These are phyloP conservation scores for Sorex maritimensis DNA, from an alignment of 2,797 vertebrate genomes.

Conservation along the genomic window DNA sequence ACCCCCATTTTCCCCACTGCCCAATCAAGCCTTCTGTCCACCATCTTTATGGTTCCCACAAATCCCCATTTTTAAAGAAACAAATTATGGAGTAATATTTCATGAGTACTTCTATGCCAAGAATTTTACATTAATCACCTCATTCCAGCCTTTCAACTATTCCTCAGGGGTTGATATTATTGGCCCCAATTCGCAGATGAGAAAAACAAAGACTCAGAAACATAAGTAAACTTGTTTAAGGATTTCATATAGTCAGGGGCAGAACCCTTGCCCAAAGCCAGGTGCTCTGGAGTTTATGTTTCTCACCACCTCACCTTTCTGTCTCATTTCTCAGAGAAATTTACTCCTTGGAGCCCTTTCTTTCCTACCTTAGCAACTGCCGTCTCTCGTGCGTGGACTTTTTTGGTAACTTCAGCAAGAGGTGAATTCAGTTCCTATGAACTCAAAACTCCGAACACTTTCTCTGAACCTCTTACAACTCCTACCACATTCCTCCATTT, in stretches of 20 bases:
- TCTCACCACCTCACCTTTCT: not conserved
- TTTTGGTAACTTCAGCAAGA: not conserved
- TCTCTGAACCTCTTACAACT: not conserved
- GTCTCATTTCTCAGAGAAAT: conserved; percentile 5
- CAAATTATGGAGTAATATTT: not conserved
- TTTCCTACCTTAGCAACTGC: not conserved
- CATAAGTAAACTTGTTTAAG: not conserved
- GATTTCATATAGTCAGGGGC: no score
- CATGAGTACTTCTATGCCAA: not conserved
- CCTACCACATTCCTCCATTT: not conserved
- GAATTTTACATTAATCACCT: not conserved
- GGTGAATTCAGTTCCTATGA: not conserved
- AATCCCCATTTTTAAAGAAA: conserved; percentile 7
- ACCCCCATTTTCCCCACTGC: not conserved
- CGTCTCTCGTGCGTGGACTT: not conserved
- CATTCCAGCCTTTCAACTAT: not conserved
- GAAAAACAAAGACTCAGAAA: conserved; percentile 32
- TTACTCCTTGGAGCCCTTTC: not conserved
- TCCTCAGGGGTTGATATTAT: not conserved
- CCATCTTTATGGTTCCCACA: not conserved
- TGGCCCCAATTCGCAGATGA: conserved; percentile 24
- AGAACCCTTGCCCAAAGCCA: not conserved
- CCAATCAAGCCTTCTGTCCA: not conserved
- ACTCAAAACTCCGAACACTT: not conserved
- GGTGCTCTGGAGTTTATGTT: not conserved